phyloP scores from a whole-genome alignment of 2,888 invertebrate genomes.

The Acanthacorydalis orientalis region DNA sequence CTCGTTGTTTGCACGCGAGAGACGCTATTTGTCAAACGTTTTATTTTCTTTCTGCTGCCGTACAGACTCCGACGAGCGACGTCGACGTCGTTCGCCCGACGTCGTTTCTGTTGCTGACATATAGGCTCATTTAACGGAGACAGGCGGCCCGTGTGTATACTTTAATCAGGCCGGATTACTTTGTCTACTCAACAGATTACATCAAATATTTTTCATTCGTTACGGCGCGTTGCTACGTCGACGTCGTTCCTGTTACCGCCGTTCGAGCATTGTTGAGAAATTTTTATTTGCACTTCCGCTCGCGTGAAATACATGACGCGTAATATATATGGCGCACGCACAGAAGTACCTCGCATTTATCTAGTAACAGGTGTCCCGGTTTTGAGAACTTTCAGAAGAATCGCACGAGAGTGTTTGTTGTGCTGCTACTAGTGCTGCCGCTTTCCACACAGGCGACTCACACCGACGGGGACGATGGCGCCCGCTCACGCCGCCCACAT shows the following conservation, averaged over 20 bases:
- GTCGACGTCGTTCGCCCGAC: neutral
- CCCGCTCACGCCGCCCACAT: too few species aligned
- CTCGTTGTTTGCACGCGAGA: constrained; percentile 25
- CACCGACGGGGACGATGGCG: too few species aligned
- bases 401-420: neutral
- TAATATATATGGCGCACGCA: neutral
- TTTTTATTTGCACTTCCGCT: neutral
- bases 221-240: constrained; percentile 1
- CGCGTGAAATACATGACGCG: neutral
- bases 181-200: constrained; percentile 29
- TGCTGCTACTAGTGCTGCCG: too few species aligned
- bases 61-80: neutral
- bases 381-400: neutral
- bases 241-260: too few species aligned
- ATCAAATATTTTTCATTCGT: constrained; percentile 28
- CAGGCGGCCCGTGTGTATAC: constrained; percentile 19
- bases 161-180: constrained; percentile 27
- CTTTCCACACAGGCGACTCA: too few species aligned
- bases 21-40: constrained; percentile 28
- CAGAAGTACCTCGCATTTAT: neutral
- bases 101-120: neutral
- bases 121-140: constrained; percentile 1
- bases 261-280: neutral
- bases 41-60: constrained; percentile 22
- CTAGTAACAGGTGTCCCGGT: neutral